Percentiles rank a stretch among this genome's conserved stretches.
phyloP scores from a whole-genome alignment of 1,140 invertebrate genomes.

The Antheraea mylitta region DNA sequence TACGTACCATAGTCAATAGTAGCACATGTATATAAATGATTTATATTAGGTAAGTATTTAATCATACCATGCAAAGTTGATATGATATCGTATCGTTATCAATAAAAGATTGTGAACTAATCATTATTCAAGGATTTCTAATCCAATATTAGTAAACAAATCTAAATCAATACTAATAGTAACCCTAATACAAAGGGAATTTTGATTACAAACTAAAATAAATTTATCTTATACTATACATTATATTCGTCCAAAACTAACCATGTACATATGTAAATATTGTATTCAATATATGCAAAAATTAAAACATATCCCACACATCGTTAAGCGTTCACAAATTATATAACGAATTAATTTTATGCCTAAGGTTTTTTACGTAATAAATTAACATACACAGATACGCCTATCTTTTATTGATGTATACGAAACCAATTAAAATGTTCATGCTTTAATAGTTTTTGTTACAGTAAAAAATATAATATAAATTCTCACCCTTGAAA shows the following conservation, averaged over 20 bases:
- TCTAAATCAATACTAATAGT: no score
- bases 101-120: neutral
- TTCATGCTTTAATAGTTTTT: neutral
- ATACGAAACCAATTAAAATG: neutral
- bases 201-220: no score
- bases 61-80: no score
- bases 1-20: neutral
- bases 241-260: no score
- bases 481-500: conserved; percentile 1
- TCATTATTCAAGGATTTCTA: neutral
- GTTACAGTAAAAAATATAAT: neutral
- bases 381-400: neutral
- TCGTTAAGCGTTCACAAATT: neutral
- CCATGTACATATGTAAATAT: no score
- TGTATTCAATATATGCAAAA: no score
- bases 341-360: neutral
- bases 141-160: no score
- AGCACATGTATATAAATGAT: neutral
- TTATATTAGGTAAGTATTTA: no score
- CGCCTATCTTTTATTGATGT: neutral
- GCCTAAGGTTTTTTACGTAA: neutral
- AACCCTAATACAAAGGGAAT: no score
- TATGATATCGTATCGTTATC: neutral
- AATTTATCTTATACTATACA: no score
- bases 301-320: neutral